Base-by-base conservation (phyloP, 2,113 vertebrate genomes). In the Saiga tatarica region DNA sequence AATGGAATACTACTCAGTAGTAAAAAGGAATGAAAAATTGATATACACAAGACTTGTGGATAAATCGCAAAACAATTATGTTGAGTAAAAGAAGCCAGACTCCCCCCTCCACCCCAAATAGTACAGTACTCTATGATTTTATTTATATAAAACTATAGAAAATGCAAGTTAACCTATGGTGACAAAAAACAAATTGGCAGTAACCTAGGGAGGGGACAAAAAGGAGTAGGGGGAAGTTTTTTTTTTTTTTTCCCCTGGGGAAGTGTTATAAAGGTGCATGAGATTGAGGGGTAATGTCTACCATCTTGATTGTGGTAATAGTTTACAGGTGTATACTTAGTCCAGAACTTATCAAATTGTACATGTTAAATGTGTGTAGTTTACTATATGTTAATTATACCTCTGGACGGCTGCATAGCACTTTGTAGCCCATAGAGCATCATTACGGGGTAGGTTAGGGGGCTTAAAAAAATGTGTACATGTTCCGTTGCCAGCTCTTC, bases 81-180 rank as follows among this genome's bases (percentile, higher is more conserved):
- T 53, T 86, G 59, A 87, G 42, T 84, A 50, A n/a, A 92, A 88
- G 36, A 92, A 96, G 60, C 57, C 42, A 89, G 59, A 81, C 23
- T 12, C 30, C 10, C 21, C 33, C 11, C 11, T 10, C 10, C 7
- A 15, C 9, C 6, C 17, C 3, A 36, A 83, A 57, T 39, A 39
- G 30, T 87, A 11, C 1, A 53, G 36, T 89, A 84, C 10, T 74
- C 5, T 52, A 21, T 86, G 53, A 59, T 92, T 96, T 94, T 64
- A 79, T 96, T 91, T 91, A 33, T 82, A 5, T 92, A 84, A 86
- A 94, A 94, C 33, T 95, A 15, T 82, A 88, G 67, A 71, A 94
- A 95, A 86, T 84, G n/a, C 57, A 81, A 23, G 9, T 60, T 92
- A 47, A 11, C 62, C 39, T 91, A 6, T 57, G 25, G 39, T 94